Percentiles rank a stretch among this genome's conserved stretches.
Conservation (phyloP, 1,140 invertebrate genomes). For the Tachypleus tridentatus region DNA sequence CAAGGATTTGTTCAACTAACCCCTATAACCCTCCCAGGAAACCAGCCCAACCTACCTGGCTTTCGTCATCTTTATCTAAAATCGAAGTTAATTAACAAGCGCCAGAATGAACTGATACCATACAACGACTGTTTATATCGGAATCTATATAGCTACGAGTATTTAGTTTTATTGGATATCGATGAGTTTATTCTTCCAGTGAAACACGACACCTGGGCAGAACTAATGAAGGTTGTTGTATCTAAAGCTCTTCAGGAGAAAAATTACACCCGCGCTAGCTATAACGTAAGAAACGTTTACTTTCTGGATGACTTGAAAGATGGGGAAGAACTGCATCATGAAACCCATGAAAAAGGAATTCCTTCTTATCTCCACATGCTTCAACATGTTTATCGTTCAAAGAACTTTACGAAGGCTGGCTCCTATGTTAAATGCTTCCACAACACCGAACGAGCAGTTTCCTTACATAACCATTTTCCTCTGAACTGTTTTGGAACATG, state of each 20-base stretch:
- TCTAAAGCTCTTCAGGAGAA: conserved; percentile 42
- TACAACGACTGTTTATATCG: conserved; percentile 95
- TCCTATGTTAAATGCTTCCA: conserved; percentile 92
- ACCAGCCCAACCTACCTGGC: conserved; percentile 75
- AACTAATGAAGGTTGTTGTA: conserved; percentile 59
- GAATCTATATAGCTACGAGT: conserved; percentile 79
- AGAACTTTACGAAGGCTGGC: conserved; percentile 84
- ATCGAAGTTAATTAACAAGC: conserved; percentile 74
- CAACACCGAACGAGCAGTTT: conserved; percentile 73
- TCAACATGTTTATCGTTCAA: conserved; percentile 78
- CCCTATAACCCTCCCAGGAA: conserved; percentile 77
- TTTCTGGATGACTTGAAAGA: conserved; percentile 70
- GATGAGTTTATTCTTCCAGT: conserved; percentile 93
- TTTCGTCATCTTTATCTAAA: conserved; percentile 79
- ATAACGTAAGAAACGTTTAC: conserved; percentile 87
- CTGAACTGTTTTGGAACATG: conserved; percentile 75
- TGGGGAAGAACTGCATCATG: conserved; percentile 26
- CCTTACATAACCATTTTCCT: conserved; percentile 86
- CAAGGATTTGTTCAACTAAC: conserved; percentile 67
- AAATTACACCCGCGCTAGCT: conserved; percentile 64
- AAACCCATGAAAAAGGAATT: conserved; percentile 41
- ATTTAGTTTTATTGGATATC: conserved; percentile 78
- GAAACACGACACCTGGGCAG: conserved; percentile 56
- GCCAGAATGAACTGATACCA: conserved; percentile 89
- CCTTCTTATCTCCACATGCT: conserved; percentile 87